These are phyloP conservation scores for Paraescarpia echinospica DNA, from an alignment of 1,140 invertebrate species.

Conservation along the genomic window DNA sequence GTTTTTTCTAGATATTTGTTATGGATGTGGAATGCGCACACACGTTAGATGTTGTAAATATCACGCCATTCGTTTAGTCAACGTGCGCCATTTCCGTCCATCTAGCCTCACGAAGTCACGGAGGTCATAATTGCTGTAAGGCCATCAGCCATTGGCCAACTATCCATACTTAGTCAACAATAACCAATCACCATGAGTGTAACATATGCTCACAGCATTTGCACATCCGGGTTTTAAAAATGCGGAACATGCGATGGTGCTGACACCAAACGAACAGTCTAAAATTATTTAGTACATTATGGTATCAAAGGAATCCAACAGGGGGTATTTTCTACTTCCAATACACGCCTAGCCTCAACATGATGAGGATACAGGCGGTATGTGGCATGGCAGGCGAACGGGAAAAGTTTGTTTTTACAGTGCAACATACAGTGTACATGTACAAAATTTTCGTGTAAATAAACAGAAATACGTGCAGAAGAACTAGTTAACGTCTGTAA, in stretches of 20 bases:
- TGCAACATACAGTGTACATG: too few relatives aligned
- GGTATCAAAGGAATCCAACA: not conserved
- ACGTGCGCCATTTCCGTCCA: not conserved
- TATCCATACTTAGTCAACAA: not conserved
- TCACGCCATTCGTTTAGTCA: not conserved
- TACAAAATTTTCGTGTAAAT: too few relatives aligned
- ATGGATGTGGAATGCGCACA: not conserved
- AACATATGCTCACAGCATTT: not conserved
- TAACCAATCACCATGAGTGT: not conserved
- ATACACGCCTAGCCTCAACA: too few relatives aligned
- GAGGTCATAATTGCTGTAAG: constrained; percentile 5
- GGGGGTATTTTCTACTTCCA: too few relatives aligned
- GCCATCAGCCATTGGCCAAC: not conserved
- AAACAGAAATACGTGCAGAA: too few relatives aligned
- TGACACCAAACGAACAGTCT: not conserved
- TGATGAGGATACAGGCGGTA: too few relatives aligned
- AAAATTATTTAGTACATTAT: not conserved
- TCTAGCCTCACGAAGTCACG: not conserved
- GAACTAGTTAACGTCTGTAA: too few relatives aligned
- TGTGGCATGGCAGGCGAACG: too few relatives aligned
- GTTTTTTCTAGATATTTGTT: not conserved
- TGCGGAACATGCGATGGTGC: not conserved
- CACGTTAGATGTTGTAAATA: not conserved
- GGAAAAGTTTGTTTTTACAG: too few relatives aligned
- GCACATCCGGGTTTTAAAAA: not conserved